A percentile compares a stretch with the other conserved stretches of the same genome.
Conservation (phyloP, 2,888 invertebrate genomes). For the Andricus quercusramuli region DNA sequence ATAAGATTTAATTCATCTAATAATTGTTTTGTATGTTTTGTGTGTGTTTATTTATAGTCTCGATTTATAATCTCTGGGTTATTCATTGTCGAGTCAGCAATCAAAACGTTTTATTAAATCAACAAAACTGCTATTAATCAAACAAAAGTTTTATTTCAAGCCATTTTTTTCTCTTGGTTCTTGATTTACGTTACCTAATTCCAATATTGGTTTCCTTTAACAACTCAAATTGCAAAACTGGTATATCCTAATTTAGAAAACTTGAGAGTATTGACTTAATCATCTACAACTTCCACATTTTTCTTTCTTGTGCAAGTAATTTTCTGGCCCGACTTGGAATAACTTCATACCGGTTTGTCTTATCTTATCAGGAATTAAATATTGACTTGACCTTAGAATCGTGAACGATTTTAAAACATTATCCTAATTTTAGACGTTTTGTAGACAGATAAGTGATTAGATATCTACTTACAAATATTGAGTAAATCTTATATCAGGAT, state of each 20-base stretch:
- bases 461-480: neutral
- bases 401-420: constrained; percentile 26
- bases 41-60: neutral
- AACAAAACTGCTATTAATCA: neutral
- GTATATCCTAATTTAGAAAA: neutral
- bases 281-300: constrained; percentile 11
- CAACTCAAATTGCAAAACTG: neutral
- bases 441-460: neutral
- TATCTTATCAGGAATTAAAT: constrained; percentile 38
- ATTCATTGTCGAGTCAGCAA: neutral
- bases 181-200: neutral
- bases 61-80: neutral
- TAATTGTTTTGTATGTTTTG: neutral
- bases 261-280: neutral
- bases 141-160: neutral
- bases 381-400: constrained; percentile 40
- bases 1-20: neutral
- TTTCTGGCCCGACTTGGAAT: constrained; percentile 19
- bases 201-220: neutral
- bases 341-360: constrained; percentile 28
- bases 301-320: constrained; percentile 22
- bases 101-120: neutral
- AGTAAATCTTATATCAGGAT: constrained; percentile 13
- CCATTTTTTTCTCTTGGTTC: neutral
- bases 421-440: constrained; percentile 33